Conservation (phyloP, 1,140 invertebrate genomes). For the Eumeta japonica region DNA sequence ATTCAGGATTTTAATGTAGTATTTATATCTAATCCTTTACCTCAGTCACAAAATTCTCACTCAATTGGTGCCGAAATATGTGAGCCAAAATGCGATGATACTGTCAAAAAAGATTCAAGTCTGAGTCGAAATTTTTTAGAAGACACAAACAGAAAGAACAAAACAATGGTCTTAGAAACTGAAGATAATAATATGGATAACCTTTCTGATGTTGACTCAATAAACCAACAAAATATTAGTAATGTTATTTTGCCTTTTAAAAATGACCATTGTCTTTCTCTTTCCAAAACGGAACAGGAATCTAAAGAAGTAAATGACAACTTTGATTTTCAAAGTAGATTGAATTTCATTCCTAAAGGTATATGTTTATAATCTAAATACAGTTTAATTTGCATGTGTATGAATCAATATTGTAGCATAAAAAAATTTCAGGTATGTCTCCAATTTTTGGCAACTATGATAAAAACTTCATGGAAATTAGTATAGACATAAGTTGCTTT, state of each 20-base stretch:
- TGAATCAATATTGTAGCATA: constrained; percentile 5
- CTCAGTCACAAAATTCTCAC: too few relatives aligned
- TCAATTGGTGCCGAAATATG: too few relatives aligned
- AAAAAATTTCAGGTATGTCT: constrained; percentile 33
- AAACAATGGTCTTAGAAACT: too few relatives aligned
- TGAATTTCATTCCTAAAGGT: constrained; percentile 40
- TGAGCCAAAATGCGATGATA: too few relatives aligned
- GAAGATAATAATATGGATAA: too few relatives aligned
- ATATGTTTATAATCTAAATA: constrained; percentile 1
- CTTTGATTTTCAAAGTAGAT: constrained; percentile 30
- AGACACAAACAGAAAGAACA: too few relatives aligned
- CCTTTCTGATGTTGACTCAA: too few relatives aligned
- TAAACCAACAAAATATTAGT: constrained; percentile 1
- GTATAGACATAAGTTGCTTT: constrained; percentile 27
- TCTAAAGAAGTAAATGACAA: constrained; percentile 8
- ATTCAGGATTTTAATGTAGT: too few relatives aligned
- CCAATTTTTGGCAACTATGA: constrained; percentile 25
- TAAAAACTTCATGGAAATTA: constrained; percentile 12
- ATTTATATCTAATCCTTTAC: too few relatives aligned
- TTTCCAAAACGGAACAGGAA: not conserved
- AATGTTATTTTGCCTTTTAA: not conserved
- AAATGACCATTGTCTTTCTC: not conserved
- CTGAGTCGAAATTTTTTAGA: too few relatives aligned
- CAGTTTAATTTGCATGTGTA: constrained; percentile 2
- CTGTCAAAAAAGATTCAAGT: too few relatives aligned